Base-by-base conservation (phyloP, 2,797 vertebrate genomes). In the Enoplosus armatus region DNA sequence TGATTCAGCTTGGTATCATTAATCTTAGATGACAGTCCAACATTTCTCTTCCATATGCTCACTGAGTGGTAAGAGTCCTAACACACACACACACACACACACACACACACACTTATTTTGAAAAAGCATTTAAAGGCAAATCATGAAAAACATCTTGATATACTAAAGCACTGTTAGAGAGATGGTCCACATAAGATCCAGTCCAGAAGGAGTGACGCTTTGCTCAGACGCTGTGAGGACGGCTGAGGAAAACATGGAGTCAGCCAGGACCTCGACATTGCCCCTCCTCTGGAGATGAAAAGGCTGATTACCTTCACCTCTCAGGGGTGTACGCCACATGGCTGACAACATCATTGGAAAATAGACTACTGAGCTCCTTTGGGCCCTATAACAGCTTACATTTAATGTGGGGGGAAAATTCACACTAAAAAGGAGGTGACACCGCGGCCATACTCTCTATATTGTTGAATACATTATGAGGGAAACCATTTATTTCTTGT, bases 261-360 rank as follows among this genome's bases (percentile, higher is more conserved):
- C 90, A 91, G 86, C 80, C 82, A 86, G 79, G 86, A 93, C 89
- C 77, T 91, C 79, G 66, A 85, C 90, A 55, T 54, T 63, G 87
- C 89, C 87, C 91, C 90, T 94, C 88, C 94, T 93, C 93, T 90
- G 84, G 90, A 95, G 92, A 95, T 94, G 93, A 93, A 95, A 92
- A 92, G 92, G 91, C 90, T 94, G 95, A 95, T 95, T 95, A 95
- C 94, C 94, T 94, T 90, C 88, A 91, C 92, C 93, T 93, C 93
- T 94, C 93, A 84, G 87, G 93, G 93, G 93, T 91, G 89, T 89
- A 91, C 88, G 92, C 92, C 93, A 94, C 94, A 94, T 92, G 90
- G 92, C 90, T 95, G 94, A 95, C 93, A 95, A 95, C 95, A 95
- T 95, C 94, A 95, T 93, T 94, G 92, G 93, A 95, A 95, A 96